Conservation (phyloP, 2,888 invertebrate genomes). For the Zonitis immaculata region DNA sequence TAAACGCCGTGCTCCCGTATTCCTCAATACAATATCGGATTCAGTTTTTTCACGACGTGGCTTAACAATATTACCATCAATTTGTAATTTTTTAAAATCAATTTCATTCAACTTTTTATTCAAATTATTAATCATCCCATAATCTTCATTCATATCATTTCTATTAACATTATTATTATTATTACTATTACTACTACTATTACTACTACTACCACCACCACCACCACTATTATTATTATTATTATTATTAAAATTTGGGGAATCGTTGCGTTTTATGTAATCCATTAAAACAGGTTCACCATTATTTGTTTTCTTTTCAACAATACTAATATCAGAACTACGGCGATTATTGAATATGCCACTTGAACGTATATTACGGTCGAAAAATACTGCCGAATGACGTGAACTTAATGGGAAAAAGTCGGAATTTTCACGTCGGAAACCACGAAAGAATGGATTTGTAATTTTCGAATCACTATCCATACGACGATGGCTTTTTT, state of each 20-base stretch:
- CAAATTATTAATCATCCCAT: constrained; percentile 21
- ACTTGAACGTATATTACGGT: constrained; percentile 58
- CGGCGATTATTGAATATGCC: constrained; percentile 67
- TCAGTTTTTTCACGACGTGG: constrained; percentile 85
- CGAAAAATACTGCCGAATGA: constrained; percentile 66
- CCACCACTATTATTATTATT: constrained; percentile 31
- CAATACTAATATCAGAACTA: constrained; percentile 52
- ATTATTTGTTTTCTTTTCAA: constrained; percentile 52
- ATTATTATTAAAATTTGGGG: constrained; percentile 40
- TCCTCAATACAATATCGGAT: constrained; percentile 76
- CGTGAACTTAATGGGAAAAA: constrained; percentile 72
- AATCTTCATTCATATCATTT: constrained; percentile 43
- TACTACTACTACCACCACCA: constrained; percentile 42
- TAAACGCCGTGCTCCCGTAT: constrained; percentile 53
- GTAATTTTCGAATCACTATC: constrained; percentile 67
- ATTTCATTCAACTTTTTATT: constrained; percentile 35
- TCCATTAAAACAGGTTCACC: constrained; percentile 70
- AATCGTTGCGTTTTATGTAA: constrained; percentile 57
- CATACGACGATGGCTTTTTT: constrained; percentile 61
- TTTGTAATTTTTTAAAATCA: constrained; percentile 29
- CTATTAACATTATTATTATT: no score
- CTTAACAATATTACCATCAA: constrained; percentile 50
- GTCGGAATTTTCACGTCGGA: constrained; percentile 80
- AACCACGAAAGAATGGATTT: constrained; percentile 70
- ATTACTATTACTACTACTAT: constrained; percentile 13